phyloP scores from a whole-genome alignment of 2,113 vertebrate genomes.

The Ornithorhynchus anatinus region DNA sequence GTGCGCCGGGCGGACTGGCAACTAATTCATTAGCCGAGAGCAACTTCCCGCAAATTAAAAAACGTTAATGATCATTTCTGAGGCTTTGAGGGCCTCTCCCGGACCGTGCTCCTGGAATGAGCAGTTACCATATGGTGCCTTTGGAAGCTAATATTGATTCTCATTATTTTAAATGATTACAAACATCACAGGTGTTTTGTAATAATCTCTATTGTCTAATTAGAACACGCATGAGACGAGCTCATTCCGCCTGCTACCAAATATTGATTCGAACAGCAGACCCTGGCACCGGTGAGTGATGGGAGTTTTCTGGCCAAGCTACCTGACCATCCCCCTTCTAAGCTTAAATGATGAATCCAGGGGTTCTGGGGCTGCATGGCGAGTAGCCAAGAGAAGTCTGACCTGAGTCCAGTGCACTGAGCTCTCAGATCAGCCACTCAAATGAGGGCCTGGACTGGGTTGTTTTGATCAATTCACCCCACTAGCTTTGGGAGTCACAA shows the following conservation, averaged over 20 bases:
- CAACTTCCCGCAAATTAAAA: constrained; percentile 65
- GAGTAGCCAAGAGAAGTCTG: neutral
- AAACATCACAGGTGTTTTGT: constrained; percentile 79
- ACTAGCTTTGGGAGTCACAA: too few species aligned
- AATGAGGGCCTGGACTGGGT: neutral
- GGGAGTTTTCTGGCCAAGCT: constrained; percentile 27
- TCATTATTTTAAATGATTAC: constrained; percentile 78
- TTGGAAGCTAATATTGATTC: constrained; percentile 79
- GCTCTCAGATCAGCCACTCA: neutral
- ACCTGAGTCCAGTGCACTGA: neutral
- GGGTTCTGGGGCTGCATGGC: neutral
- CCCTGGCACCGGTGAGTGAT: constrained; percentile 44
- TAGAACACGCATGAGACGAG: constrained; percentile 66
- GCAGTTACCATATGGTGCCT: constrained; percentile 76
- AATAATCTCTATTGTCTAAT: constrained; percentile 80
- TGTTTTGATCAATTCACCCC: too few species aligned
- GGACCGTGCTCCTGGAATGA: constrained; percentile 65
- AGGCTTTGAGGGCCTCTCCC: constrained; percentile 57
- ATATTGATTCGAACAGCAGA: constrained; percentile 71
- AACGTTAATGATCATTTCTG: constrained; percentile 65
- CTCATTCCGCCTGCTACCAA: constrained; percentile 62
- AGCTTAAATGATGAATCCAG: constrained; percentile 25
- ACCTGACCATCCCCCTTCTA: constrained; percentile 6
- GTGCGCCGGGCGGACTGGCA: constrained; percentile 37
- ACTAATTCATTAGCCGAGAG: constrained; percentile 50